Conservation (phyloP, 1,140 invertebrate species). For the Pseudomyrmex concolor region DNA sequence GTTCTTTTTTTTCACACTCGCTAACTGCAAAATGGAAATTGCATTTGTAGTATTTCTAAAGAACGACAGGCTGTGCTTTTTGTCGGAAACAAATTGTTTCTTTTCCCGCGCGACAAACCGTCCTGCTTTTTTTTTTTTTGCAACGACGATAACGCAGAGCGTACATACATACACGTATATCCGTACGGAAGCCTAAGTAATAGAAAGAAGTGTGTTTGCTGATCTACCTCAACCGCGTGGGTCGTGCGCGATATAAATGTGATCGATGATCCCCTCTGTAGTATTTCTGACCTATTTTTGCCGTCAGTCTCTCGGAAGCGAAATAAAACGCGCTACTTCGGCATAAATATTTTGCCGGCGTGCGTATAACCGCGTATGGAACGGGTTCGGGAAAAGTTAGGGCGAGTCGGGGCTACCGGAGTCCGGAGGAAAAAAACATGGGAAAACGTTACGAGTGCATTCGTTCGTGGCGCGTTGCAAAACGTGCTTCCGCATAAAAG, state of each 20-base stretch:
- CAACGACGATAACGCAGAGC: neutral
- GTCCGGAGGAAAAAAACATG: neutral
- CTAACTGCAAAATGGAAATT: constrained; percentile 23
- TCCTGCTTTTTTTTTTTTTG: neutral
- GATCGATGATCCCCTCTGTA: neutral
- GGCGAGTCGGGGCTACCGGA: neutral
- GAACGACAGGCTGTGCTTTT: neutral
- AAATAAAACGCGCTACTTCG: constrained; percentile 21
- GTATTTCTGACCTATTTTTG: constrained; percentile 40
- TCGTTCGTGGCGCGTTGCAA: constrained; percentile 30
- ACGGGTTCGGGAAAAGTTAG: constrained; percentile 14
- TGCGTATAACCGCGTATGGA: constrained; percentile 3
- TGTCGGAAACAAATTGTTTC: constrained; percentile 10
- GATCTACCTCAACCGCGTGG: neutral
- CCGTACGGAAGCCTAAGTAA: neutral
- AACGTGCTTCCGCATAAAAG: constrained; percentile 27
- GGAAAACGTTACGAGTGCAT: constrained; percentile 46
- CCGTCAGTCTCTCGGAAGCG: neutral
- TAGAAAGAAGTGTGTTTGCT: neutral
- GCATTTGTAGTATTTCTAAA: neutral
- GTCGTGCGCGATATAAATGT: constrained; percentile 7
- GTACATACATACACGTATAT: no score
- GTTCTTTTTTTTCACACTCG: neutral
- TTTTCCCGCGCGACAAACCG: neutral
- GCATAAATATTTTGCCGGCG: constrained; percentile 50